These are phyloP conservation scores for Tachyglossus aculeatus DNA, from an alignment of 2,797 vertebrate species.

Conservation along the genomic window DNA sequence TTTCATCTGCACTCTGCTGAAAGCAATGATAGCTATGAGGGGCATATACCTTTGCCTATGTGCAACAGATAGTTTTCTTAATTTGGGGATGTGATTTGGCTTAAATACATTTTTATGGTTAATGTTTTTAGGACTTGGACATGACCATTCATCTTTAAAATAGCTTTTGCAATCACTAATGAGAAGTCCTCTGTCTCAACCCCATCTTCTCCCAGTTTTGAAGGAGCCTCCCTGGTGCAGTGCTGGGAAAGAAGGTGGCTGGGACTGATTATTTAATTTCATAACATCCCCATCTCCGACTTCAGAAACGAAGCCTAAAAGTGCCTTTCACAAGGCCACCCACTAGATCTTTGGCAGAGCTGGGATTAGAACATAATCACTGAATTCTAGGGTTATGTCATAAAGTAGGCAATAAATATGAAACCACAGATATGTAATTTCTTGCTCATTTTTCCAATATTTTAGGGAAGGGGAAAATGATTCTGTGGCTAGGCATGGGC, in stretches of 20 bases:
- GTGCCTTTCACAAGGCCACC: conserved; percentile 4
- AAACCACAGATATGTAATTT: too few species aligned
- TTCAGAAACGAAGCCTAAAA: not conserved
- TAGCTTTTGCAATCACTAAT: not conserved
- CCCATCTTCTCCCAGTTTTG: not conserved
- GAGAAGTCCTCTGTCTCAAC: not conserved
- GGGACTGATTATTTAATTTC: not conserved
- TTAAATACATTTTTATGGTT: not conserved
- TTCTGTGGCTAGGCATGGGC: too few species aligned
- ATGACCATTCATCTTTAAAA: not conserved
- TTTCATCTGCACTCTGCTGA: too few species aligned
- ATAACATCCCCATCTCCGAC: not conserved
- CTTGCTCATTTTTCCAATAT: too few species aligned
- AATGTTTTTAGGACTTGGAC: not conserved
- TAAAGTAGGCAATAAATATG: too few species aligned
- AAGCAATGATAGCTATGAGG: too few species aligned
- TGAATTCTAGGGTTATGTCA: too few species aligned
- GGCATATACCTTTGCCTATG: too few species aligned
- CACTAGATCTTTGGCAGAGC: not conserved
- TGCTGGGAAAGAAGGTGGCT: not conserved
- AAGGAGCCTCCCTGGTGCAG: not conserved
- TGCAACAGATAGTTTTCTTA: too few species aligned
- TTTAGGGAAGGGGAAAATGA: too few species aligned
- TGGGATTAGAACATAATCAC: not conserved
- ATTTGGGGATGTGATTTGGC: too few species aligned